These are phyloP conservation scores for Athalia cordata DNA, from an alignment of 2,888 invertebrate species.

Conservation along the genomic window DNA sequence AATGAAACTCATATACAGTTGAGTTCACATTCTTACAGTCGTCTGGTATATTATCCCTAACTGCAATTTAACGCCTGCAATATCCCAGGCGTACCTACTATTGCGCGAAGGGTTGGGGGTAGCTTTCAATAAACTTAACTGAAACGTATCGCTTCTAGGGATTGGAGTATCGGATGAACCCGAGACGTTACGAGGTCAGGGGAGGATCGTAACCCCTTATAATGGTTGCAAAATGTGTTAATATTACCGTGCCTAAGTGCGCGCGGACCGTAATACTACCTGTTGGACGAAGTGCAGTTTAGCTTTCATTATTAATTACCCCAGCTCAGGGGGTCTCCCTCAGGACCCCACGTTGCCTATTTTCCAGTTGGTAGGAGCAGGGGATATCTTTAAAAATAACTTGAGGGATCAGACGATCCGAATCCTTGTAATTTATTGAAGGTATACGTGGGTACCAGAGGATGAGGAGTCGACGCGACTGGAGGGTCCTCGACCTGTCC, in stretches of 20 bases:
- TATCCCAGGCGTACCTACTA: neutral
- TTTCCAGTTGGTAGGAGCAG: neutral
- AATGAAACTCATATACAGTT: neutral
- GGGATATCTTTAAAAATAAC: neutral
- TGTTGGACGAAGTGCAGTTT: conserved; percentile 33
- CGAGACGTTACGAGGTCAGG: conserved; percentile 10
- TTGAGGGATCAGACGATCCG: conserved; percentile 1
- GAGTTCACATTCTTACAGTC: neutral
- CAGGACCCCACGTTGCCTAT: conserved; percentile 41
- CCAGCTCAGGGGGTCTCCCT: conserved; percentile 2
- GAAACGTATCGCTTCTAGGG: conserved; percentile 11
- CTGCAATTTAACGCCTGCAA: conserved; percentile 29
- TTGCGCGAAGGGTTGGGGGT: neutral
- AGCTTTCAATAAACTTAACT: conserved; percentile 24
- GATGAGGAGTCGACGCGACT: conserved; percentile 84
- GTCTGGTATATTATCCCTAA: conserved; percentile 6
- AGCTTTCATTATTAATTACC: conserved; percentile 42
- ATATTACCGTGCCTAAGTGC: conserved; percentile 20
- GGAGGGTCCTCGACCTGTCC: conserved; percentile 80
- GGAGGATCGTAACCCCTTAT: conserved; percentile 16
- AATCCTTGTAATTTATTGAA: conserved; percentile 47
- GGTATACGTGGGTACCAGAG: conserved; percentile 86
- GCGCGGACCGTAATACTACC: conserved; percentile 22
- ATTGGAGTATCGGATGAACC: conserved; percentile 26
- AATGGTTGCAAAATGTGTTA: conserved; percentile 1